Base-by-base conservation (phyloP, 2,888 invertebrate species). In the Nymphalis urticae region DNA sequence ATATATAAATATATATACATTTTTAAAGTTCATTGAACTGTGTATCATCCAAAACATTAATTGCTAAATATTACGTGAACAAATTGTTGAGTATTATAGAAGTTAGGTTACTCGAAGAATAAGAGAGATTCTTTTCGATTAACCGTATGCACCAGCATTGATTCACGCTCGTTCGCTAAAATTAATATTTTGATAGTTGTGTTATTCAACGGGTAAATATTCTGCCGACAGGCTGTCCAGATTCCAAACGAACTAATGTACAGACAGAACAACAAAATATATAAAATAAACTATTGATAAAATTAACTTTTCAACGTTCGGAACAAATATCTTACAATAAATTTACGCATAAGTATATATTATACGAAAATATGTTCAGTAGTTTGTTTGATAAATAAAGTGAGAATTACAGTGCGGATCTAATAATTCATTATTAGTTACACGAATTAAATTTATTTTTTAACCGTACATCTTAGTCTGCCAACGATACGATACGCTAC, bases 201-300 rank as follows among this genome's bases (percentile, higher is more conserved):
- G 75, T 75, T 75, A 72, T 72, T 74, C 73, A 74, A 75, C 75
- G 70, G 72, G 70, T 76, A 74, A 79, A 78, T 76, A 78, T 74
- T 75, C 74, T 72, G 85, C 82, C 82, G 87, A 85, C 88, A 85
- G 83, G 86, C 87, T 76, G 87, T 87, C 87, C 87, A 84, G 83
- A 79, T 81, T 75, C 72, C 66, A 76, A 79, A 81, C 80, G 68
- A 79, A 75, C 82, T 82, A 80, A 63, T 32, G 72, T 71, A 69
- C 62, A 50, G 61, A 58, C 10, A 66, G 47, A 16, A 62, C 17
- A 63, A 62, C 62, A 71, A 62, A 19, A 10, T 19, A 19, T 58
- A 5, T 19, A 42, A 36, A 42, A 17, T 17, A 19, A 42, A 19
- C n/a, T 19, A 19, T n/a, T n/a, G 42, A 36, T 1, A 19, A 32